These are phyloP conservation scores for Liposcelis brunnea DNA, from an alignment of 2,888 invertebrate species.

Conservation along the genomic window DNA sequence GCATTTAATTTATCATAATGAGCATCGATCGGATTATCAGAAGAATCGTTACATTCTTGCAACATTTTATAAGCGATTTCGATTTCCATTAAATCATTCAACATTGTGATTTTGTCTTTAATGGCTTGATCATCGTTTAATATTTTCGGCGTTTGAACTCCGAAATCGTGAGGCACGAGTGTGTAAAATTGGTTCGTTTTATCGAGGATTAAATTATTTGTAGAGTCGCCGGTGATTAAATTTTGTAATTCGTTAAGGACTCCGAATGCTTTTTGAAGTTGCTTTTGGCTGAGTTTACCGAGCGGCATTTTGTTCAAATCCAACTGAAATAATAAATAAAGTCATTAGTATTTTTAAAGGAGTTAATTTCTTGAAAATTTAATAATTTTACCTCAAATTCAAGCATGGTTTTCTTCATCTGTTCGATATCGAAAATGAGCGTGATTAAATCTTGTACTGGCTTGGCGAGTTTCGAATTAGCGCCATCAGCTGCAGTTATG, in stretches of 20 bases:
- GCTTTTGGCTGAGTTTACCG: conserved; percentile 83
- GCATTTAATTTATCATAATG: conserved; percentile 81
- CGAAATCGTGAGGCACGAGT: conserved; percentile 88
- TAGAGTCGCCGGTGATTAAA: conserved; percentile 32
- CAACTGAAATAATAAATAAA: conserved; percentile 30
- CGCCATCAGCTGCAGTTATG: conserved; percentile 22
- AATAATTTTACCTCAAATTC: conserved; percentile 63
- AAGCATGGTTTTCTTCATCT: conserved; percentile 81
- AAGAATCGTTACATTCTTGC: conserved; percentile 35
- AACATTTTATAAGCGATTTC: conserved; percentile 87
- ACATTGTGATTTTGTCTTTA: conserved; percentile 62
- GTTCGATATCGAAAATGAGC: conserved; percentile 76
- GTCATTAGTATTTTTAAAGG: conserved; percentile 2
- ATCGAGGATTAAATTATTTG: conserved; percentile 45
- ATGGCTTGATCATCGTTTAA: conserved; percentile 61
- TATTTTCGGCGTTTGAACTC: conserved; percentile 62
- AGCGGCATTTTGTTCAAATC: conserved; percentile 97
- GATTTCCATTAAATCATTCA: conserved; percentile 84
- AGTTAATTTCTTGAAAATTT: not conserved
- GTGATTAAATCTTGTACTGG: conserved; percentile 69
- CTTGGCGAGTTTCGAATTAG: conserved; percentile 46
- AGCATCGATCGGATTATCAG: conserved; percentile 50
- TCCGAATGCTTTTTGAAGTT: conserved; percentile 69
- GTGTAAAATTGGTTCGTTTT: conserved; percentile 91
- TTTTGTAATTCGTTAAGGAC: conserved; percentile 56